Conservation (phyloP, 2,113 vertebrate species). For the Prochilodus magdalenae region DNA sequence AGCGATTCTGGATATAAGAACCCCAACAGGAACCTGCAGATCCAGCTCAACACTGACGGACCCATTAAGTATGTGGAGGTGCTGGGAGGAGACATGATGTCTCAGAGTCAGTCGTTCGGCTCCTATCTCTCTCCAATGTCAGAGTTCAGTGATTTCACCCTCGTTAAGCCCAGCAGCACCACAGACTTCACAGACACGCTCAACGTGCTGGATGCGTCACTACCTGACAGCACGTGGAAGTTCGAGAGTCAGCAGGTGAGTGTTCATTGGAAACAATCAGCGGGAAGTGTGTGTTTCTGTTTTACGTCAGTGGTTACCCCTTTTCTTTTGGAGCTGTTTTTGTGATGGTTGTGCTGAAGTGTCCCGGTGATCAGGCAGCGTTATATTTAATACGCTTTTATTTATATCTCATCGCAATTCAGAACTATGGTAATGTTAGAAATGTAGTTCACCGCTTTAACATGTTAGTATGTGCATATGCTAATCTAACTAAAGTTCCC, state of each 20-base stretch:
- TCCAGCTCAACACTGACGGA: constrained; percentile 74
- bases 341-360: no score
- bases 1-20: constrained; percentile 60
- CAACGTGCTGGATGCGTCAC: constrained; percentile 70
- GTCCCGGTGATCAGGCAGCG: no score
- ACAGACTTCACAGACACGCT: constrained; percentile 72
- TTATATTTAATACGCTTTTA: no score
- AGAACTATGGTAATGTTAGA: no score
- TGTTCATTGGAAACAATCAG: no score
- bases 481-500: no score
- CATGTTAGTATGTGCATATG: no score
- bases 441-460: no score
- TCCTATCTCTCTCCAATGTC: constrained; percentile 76
- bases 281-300: no score
- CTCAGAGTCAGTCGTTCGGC: constrained; percentile 75
- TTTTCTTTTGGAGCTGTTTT: no score
- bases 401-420: no score
- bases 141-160: constrained; percentile 75
- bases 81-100: constrained; percentile 69
- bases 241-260: constrained; percentile 78
- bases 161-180: constrained; percentile 77
- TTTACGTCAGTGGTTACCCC: no score
- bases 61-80: constrained; percentile 79
- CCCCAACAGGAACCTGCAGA: constrained; percentile 74
- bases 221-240: constrained; percentile 73